phyloP scores from a whole-genome alignment of 2,888 invertebrate species.

The Seira sanloemensis region DNA sequence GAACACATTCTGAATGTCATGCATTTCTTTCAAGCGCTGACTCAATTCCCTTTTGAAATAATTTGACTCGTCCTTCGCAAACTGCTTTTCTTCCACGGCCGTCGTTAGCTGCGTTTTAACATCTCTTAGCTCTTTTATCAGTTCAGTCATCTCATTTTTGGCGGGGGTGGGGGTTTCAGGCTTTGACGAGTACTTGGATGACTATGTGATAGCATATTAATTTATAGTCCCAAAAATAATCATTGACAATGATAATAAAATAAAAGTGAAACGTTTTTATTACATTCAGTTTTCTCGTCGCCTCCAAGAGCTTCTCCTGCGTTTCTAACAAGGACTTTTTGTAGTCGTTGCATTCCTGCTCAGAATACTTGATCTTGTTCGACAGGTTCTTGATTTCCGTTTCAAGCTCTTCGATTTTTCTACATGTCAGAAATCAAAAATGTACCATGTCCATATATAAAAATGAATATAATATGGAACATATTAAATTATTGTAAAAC shows the following conservation, averaged over 20 bases:
- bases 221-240: not conserved
- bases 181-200: not conserved
- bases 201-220: not conserved
- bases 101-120: slow-evolving; percentile 66
- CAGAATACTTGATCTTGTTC: slow-evolving; percentile 55
- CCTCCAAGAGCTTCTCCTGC: slow-evolving; percentile 65
- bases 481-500: slow-evolving; percentile 25
- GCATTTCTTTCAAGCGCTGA: slow-evolving; percentile 65
- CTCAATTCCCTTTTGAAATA: slow-evolving; percentile 66
- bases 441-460: not conserved
- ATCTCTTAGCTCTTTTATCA: slow-evolving; percentile 65
- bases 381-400: slow-evolving; percentile 63
- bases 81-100: slow-evolving; percentile 65
- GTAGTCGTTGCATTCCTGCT: slow-evolving; percentile 68
- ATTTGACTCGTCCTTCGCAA: slow-evolving; percentile 67
- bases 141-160: slow-evolving; percentile 65
- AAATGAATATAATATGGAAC: no score
- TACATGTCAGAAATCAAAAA: not conserved
- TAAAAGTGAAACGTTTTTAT: not conserved
- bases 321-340: slow-evolving; percentile 66
- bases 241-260: not conserved
- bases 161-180: slow-evolving; percentile 16
- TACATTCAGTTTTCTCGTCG: slow-evolving; percentile 54
- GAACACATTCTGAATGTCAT: slow-evolving; percentile 68
- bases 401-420: slow-evolving; percentile 67